Percentiles rank a stretch among this genome's conserved stretches.
Conservation (phyloP, 2,113 vertebrate species). For the Aphelocoma coerulescens region DNA sequence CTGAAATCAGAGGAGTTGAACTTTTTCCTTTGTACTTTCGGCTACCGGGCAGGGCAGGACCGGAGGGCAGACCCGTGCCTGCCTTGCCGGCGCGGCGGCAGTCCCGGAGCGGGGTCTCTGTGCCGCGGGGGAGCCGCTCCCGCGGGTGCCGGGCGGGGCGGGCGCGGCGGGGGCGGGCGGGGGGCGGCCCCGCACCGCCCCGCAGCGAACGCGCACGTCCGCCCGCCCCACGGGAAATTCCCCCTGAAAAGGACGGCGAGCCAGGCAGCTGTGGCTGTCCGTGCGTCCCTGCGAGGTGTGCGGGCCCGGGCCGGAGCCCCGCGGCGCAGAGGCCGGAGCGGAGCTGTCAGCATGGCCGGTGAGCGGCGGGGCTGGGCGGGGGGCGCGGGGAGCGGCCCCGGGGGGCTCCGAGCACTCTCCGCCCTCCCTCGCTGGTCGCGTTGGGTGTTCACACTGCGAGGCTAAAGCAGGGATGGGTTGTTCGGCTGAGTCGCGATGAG, state of each 20-base stretch:
- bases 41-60: not conserved
- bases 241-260: not conserved
- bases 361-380: not conserved
- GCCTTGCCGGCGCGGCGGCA: rapidly evolving
- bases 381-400: not conserved
- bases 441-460: rapidly evolving
- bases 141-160: not conserved
- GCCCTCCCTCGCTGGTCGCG: not conserved
- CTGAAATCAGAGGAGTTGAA: not conserved
- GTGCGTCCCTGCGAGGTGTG: not conserved
- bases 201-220: not conserved
- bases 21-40: not conserved
- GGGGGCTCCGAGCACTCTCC: too few species aligned
- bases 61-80: not conserved
- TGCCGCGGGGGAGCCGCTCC: not conserved
- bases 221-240: not conserved
- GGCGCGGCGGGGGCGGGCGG: not conserved
- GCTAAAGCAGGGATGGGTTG: not conserved
- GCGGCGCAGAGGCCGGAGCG: not conserved
- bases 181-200: not conserved
- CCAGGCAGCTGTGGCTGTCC: not conserved
- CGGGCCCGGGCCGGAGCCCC: not conserved
- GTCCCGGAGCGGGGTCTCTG: not conserved
- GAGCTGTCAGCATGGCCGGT: slow-evolving; percentile 38
- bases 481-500: rapidly evolving